Conservation (phyloP, 2,797 vertebrate species). For the Oceanodroma leucorhoa region DNA sequence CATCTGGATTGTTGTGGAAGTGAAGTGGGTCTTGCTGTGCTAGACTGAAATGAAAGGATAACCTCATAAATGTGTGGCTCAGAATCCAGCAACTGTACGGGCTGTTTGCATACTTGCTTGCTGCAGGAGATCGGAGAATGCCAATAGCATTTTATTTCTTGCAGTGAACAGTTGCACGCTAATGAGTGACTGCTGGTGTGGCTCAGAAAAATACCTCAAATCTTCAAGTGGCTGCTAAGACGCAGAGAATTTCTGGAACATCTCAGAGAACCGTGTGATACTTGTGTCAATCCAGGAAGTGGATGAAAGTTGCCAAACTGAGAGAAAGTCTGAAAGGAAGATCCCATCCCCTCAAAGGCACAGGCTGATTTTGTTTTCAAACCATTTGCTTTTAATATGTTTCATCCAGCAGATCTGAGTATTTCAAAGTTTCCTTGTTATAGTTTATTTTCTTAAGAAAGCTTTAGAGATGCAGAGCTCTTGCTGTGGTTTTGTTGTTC, state of each 20-base stretch:
- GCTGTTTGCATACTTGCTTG: neutral
- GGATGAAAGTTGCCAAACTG: neutral
- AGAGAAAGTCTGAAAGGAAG: neutral
- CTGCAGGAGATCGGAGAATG: neutral
- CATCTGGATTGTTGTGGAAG: neutral
- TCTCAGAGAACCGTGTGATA: neutral
- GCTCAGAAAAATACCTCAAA: neutral
- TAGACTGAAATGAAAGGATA: neutral
- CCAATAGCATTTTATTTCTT: neutral
- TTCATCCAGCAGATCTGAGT: neutral
- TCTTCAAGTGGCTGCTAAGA: neutral
- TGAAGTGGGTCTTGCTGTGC: conserved; percentile 14
- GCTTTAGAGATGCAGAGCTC: neutral
- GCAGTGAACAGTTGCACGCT: neutral
- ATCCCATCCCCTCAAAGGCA: neutral
- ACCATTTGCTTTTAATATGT: neutral
- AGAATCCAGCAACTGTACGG: neutral
- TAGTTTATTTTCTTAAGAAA: neutral
- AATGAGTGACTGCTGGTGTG: neutral
- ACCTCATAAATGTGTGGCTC: neutral
- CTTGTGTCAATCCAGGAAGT: neutral
- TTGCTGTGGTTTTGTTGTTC: neutral
- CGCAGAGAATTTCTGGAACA: neutral
- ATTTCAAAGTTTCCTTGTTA: neutral
- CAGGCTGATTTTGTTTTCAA: neutral